Evolutionary conservation across 2,797 vertebrate genomes (phyloP), one percentile per base, ranked within the genome.

Genomic region (Schizothorax lantsangensis): DNA sequence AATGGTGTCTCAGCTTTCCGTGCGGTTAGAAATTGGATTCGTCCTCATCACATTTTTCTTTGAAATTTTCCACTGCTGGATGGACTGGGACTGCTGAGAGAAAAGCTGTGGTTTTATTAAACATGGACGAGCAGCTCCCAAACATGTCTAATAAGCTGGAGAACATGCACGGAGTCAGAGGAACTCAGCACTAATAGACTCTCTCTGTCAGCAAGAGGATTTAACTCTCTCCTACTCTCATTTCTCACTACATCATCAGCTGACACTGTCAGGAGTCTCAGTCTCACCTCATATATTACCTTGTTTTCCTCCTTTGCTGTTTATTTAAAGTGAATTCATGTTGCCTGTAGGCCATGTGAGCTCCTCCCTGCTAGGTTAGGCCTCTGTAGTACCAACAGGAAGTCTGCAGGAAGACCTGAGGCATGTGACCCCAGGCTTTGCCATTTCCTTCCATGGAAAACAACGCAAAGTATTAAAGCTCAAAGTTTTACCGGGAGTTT

Each of bases 101-200:
- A 62, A 78, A 85, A 88, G 79, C 84, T 87, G 89, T 77, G 90
- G 91, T 88, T 91, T 90, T 90, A 89, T 91, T 90, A 90, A 89
- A 88, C 88, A 90, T 81, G 85, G 86, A 79, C 72, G 82, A 86
- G 77, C 84, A 74, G 85, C 54, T 88, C 85, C 81, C 81, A 87
- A 89, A 89, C 79, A 88, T 83, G 57, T 86, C 84, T 89, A 89
- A 88, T 88, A 87, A 86, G 86, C 82, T 87, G 74, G 84, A 86
- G 88, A 89, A 91, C 79, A 90, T 88, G 88, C 43, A 59, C 71
- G 11, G 75, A 88, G 81, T 88, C 84, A 87, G 75, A 87, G 68
- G 23, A 79, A 80, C 78, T 88, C 87, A 71, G 81, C 77, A 62
- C 40, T 87, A 82, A 83, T 86, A 57, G 38, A 84, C 38, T 81